Percentiles rank a stretch among this genome's conserved stretches.
Evolutionary conservation across 2,113 vertebrate species (phyloP).

Genomic region (Elaphurus davidianus): DNA sequence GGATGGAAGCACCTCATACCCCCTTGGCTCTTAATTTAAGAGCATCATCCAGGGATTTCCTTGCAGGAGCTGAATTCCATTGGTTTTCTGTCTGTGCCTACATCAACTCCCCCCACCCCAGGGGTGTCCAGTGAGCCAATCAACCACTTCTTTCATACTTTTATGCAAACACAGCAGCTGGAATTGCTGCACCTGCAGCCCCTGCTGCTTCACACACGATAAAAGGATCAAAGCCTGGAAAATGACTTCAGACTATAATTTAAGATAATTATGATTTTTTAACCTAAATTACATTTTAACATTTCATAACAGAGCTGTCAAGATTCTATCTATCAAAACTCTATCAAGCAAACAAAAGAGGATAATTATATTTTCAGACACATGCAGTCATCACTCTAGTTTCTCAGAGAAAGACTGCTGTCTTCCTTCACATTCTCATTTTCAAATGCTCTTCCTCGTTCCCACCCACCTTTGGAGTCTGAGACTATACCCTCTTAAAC

Average conservation of each 20-base stretch:
- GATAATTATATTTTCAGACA: conserved; percentile 75
- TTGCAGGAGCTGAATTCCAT: not conserved
- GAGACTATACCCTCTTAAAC: not conserved
- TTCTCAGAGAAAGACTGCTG: conserved; percentile 60
- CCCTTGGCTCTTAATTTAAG: not conserved
- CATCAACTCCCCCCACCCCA: not conserved
- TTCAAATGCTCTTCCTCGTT: conserved; percentile 32
- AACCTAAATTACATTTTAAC: conserved; percentile 73
- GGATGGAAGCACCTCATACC: not conserved
- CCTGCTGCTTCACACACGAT: conserved; percentile 1
- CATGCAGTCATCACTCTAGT: conserved; percentile 41
- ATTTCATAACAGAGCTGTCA: conserved; percentile 74
- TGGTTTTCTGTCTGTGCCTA: not conserved
- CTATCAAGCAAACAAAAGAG: conserved; percentile 69
- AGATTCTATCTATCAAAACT: conserved; percentile 77
- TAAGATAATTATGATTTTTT: conserved; percentile 74
- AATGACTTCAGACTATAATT: conserved; percentile 74
- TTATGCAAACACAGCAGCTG: conserved; percentile 46
- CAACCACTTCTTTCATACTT: not conserved
- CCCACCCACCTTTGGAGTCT: conserved; percentile 13
- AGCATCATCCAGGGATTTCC: not conserved
- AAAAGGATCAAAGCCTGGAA: conserved; percentile 67
- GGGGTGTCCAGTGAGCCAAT: not conserved
- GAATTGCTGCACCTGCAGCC: conserved; percentile 56
- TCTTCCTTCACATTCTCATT: conserved; percentile 50